Base-by-base conservation (phyloP, 1,140 invertebrate species). In the Philotrypesis tridentata region DNA sequence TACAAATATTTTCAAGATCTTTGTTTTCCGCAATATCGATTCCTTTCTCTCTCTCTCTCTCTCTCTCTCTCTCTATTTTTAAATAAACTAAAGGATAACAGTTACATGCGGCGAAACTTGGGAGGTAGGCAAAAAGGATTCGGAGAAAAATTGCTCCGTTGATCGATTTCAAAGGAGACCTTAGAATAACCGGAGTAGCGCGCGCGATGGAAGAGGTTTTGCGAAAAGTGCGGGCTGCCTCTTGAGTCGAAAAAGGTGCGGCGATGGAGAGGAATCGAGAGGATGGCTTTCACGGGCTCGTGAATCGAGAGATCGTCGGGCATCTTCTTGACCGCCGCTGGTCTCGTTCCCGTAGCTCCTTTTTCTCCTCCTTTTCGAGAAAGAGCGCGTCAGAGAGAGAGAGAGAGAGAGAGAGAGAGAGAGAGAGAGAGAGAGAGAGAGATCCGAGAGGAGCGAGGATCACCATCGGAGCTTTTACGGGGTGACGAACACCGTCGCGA, bases 391-490 rank as follows among this genome's bases (percentile, higher is more conserved):
- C 6, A 70, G 11, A 70, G 14, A 33, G 12, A 73, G 6, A 33
- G 17, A 70, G 68, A 43, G 40, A 43, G 12, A 43, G 40, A 40
- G 37, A 40, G 37, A 40, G 37, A 40, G 37, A 40, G 37, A 40
- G 31, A 70, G 25, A 70, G 31, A 27, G 43, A 8, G 14, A 78
- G 71, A 55, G 55, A 43, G 27, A 83, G 86, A 3, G 33, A 3
- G 33, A 37, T 3, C 9, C 33, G 21, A n/a, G 6, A 55, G 84
- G 82, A 85, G 48, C 83, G 77, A 84, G 83, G 85, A 86, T 88
- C 85, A 83, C 79, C 79, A 67, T 79, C 60, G 85, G 84, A 86
- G 89, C 88, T 90, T 89, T 90, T 87, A 89, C 85, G 88, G 87
- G 83, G 80, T 86, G 86, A 87, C 85, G 87, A 87, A 84, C 80